Evolutionary conservation across 1,140 invertebrate genomes (phyloP), one percentile per base, ranked within the genome.

Genomic region (Euwallacea similis): DNA sequence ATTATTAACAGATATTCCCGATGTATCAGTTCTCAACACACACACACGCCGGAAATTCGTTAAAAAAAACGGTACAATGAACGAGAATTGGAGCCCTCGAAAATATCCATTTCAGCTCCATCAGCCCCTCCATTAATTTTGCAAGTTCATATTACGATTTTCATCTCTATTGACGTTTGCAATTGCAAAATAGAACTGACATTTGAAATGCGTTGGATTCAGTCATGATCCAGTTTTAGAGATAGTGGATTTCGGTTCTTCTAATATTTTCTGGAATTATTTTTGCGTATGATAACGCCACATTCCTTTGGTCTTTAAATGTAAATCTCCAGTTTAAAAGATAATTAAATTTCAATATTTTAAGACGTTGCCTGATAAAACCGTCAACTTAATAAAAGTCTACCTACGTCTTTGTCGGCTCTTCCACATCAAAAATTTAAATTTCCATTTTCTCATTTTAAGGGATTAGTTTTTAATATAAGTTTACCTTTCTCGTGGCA

Each of bases 371-470:
- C 10, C 47, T 13, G 47, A 50, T 11, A 50, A 50, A 50, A 50
- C 10, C 10, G 10, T 50, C 10, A 10, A 50, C 47, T 50, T 11
- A 53, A 53, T 53, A 53, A 53, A 11, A 15, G 11, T 53, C 21
- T 33, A 33, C 21, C 21, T 33, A 33, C 21, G 21, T 33, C 46
- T 47, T 47, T 9, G 9, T 47, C 46, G 9, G 6, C 13, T 50
- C 9, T 50, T 50, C 13, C 21, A 33, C n/a, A 58, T 7, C 55
- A 16, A 33, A 58, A 33, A 58, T 58, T 13, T 16, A 58, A 58
- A 56, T 56, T 56, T 56, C 13, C 47, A 11, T 50, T 50, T 50
- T 50, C 47, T 11, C 10, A 50, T 13, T 50, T 50, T 50, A 10
- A 53, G 50, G 11, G 15, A 53, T 53, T 15, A 9, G 50, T 6